These are phyloP conservation scores for Polyodon spathula DNA, from an alignment of 2,113 vertebrate genomes.

Conservation along the genomic window DNA sequence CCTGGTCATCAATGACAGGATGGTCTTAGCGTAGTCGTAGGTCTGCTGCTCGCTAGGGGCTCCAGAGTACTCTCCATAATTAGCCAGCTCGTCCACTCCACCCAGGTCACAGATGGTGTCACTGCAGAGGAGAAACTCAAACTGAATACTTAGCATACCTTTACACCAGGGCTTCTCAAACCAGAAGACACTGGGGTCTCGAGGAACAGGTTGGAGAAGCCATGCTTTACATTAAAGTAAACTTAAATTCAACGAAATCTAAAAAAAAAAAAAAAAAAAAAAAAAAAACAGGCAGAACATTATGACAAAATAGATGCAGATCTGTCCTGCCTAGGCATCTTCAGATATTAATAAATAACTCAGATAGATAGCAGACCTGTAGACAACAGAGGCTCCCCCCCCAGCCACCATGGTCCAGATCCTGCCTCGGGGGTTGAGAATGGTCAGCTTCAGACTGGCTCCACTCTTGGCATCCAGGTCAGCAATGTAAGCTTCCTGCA, in stretches of 20 bases:
- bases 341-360: constrained; percentile 1
- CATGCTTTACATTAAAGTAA: no score
- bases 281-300: no score
- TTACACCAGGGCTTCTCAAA: no score
- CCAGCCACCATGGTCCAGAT: constrained; percentile 99
- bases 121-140: no score
- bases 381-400: constrained; percentile 91
- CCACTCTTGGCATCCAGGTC: constrained; percentile 95
- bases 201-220: no score
- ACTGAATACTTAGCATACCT: no score
- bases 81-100: constrained; percentile 87
- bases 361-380: constrained; percentile 64
- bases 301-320: no score
- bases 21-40: constrained; percentile 96
- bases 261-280: no score
- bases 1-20: constrained; percentile 91
- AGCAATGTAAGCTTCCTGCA: constrained; percentile 93
- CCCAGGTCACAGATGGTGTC: constrained; percentile 97
- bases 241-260: no score
- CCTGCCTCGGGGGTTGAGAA: constrained; percentile 85
- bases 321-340: no score
- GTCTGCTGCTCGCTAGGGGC: constrained; percentile 96
- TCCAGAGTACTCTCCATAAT: constrained; percentile 94
- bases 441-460: constrained; percentile 87
- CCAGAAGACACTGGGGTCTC: no score